Percentiles rank a stretch among this genome's conserved stretches.
phyloP scores from a whole-genome alignment of 2,888 invertebrate species.

The Sycophila texana region DNA sequence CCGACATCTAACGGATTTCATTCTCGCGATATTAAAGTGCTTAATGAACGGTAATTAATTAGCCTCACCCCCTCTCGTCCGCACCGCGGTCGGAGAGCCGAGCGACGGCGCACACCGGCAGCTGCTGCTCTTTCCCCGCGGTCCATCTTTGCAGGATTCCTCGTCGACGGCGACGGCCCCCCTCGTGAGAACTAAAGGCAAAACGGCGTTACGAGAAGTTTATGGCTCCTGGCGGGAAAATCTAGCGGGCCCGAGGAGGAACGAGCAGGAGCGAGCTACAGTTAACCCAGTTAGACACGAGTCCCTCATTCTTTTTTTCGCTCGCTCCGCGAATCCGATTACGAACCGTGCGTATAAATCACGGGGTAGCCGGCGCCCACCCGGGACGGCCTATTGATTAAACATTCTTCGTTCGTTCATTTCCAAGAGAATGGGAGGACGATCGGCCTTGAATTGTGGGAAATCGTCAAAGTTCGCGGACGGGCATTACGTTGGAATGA shows the following conservation, averaged over 20 bases:
- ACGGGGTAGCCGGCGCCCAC: neutral
- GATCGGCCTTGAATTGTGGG: too few species aligned
- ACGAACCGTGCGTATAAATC: constrained; percentile 43
- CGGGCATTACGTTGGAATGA: too few species aligned
- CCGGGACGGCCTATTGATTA: constrained; percentile 32
- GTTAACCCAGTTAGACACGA: constrained; percentile 59
- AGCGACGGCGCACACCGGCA: neutral
- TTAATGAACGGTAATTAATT: constrained; percentile 69
- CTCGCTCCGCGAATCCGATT: constrained; percentile 39
- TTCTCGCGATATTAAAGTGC: constrained; percentile 68
- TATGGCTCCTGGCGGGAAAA: constrained; percentile 60
- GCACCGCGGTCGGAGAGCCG: constrained; percentile 38
- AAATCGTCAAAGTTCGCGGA: too few species aligned
- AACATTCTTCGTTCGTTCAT: constrained; percentile 48
- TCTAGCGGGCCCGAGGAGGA: constrained; percentile 54
- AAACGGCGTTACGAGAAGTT: constrained; percentile 57
- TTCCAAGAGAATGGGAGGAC: neutral
- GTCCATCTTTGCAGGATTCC: constrained; percentile 61
- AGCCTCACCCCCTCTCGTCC: constrained; percentile 49
- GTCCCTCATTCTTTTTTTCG: constrained; percentile 14
- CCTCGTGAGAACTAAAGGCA: constrained; percentile 67
- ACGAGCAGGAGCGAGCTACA: constrained; percentile 48
- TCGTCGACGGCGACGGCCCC: constrained; percentile 67
- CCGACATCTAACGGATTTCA: constrained; percentile 62
- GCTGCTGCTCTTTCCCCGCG: constrained; percentile 36